Evolutionary conservation across 2,797 vertebrate species (phyloP), one percentile per base, ranked within the genome.

Genomic region (Galaxias olidus): DNA sequence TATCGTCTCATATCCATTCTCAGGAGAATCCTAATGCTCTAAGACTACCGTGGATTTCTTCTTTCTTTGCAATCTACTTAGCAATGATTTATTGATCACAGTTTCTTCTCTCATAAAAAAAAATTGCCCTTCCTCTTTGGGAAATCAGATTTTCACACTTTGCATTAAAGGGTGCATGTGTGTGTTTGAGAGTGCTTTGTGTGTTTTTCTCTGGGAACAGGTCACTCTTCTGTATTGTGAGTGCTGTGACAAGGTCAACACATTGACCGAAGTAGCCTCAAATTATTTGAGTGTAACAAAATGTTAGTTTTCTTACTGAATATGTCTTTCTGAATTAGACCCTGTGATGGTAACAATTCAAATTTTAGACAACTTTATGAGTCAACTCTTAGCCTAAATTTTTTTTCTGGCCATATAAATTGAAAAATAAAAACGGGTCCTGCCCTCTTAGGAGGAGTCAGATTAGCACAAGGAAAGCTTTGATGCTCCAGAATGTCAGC

Each of bases 121-220:
- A 95, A 97, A 97, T 98, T 96, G 96, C 95, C 91, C 90, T 96
- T 96, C 95, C 95, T 96, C 97, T 98, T 98, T 97, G 95, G 96
- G 96, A 98, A 98, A 98, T 98, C 95, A 94, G 92, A 97, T 98
- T 98, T 97, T 98, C 94, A 96, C 96, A 97, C 95, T 94, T 96
- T 96, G 93, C 91, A 91, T 85, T 90, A 92, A 90, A 92, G 91
- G 91, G 93, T 94, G 93, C 93, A 92, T 91, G 89, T 83, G 88
- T 82, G 80, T 47, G 92, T 9, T 30, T 30, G 30, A 30, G 30
- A 30, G 30, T 30, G 30, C 30, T 30, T 30, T 30, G 30, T 30
- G 30, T 6, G 30, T 30, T 30, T 30, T 30, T 6, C 30, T 30
- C 30, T 30, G 30, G 30, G 30, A 30, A 30, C 30, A 3, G 30